phyloP scores from a whole-genome alignment of 1,140 invertebrate genomes.

The Latrodectus geometricus region DNA sequence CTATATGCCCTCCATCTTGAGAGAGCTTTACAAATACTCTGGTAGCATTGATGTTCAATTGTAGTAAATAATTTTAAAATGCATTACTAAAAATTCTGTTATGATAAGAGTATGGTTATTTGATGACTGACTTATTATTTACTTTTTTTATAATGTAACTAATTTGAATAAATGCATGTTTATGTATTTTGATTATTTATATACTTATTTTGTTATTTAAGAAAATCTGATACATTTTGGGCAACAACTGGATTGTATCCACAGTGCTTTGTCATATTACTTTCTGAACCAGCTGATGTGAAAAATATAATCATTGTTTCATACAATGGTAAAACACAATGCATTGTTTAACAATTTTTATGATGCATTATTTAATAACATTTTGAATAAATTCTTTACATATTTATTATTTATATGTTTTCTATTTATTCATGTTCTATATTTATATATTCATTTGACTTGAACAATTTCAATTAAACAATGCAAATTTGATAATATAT shows the following conservation, averaged over 20 bases:
- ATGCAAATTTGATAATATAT: too few relatives aligned
- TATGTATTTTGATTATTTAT: background rate
- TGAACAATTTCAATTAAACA: too few relatives aligned
- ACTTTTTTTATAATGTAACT: background rate
- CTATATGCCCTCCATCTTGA: too few relatives aligned
- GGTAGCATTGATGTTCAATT: background rate
- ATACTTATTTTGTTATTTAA: constrained; percentile 6
- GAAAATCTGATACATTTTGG: constrained; percentile 57
- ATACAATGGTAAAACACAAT: constrained; percentile 38
- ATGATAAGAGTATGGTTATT: background rate
- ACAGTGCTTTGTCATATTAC: constrained; percentile 31
- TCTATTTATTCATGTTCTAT: too few relatives aligned
- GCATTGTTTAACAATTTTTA: background rate
- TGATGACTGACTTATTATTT: background rate
- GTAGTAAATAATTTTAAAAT: background rate
- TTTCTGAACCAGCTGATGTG: constrained; percentile 44
- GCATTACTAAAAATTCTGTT: too few relatives aligned
- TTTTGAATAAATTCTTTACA: too few relatives aligned
- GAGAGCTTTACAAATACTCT: background rate
- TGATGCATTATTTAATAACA: background rate
- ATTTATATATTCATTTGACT: too few relatives aligned
- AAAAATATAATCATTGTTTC: constrained; percentile 40
- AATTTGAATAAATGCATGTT: background rate
- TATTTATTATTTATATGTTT: too few relatives aligned
- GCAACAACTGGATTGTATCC: constrained; percentile 56